Evolutionary conservation across 2,888 invertebrate species (phyloP).

Genomic region (Drosophila gaucha): DNA sequence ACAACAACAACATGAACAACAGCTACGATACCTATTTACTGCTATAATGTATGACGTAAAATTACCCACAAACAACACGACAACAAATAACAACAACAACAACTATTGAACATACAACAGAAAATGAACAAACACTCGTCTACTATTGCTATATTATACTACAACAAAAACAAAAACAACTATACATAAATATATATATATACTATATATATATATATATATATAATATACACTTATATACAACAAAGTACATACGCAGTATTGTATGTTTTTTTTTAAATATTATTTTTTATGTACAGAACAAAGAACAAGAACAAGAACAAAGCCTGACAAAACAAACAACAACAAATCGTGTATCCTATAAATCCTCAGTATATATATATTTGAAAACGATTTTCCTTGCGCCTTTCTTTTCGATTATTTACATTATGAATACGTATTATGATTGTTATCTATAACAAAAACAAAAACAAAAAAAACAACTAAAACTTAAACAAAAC

Average conservation of each 20-base stretch:
- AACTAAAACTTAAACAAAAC: conserved; percentile 40
- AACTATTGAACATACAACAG: conserved; percentile 33
- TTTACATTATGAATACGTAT: conserved; percentile 46
- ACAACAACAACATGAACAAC: conserved; percentile 31
- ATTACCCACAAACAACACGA: conserved; percentile 62
- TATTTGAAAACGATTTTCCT: conserved; percentile 39
- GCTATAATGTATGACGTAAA: conserved; percentile 75
- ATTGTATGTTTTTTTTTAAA: conserved; percentile 70
- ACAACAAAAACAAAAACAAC: conserved; percentile 16
- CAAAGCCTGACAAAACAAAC: conserved; percentile 65
- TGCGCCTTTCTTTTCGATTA: conserved; percentile 50
- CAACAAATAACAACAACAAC: conserved; percentile 17
- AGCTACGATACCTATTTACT: conserved; percentile 78
- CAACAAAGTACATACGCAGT: conserved; percentile 70
- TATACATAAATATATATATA: conserved; percentile 64
- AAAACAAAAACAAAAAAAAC: conserved; percentile 39
- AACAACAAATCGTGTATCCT: conserved; percentile 71
- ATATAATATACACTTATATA: conserved; percentile 71
- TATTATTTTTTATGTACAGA: conserved; percentile 63
- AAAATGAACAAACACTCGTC: conserved; percentile 61
- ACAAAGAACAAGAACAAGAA: conserved; percentile 60
- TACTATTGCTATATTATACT: conserved; percentile 64
- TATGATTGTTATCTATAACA: conserved; percentile 58
- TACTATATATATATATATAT: conserved; percentile 59
- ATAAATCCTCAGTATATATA: conserved; percentile 54